A percentile compares a stretch with the other conserved stretches of the same genome.
Conservation (phyloP, 2,888 invertebrate species). For the Platycheirus rosarum region DNA sequence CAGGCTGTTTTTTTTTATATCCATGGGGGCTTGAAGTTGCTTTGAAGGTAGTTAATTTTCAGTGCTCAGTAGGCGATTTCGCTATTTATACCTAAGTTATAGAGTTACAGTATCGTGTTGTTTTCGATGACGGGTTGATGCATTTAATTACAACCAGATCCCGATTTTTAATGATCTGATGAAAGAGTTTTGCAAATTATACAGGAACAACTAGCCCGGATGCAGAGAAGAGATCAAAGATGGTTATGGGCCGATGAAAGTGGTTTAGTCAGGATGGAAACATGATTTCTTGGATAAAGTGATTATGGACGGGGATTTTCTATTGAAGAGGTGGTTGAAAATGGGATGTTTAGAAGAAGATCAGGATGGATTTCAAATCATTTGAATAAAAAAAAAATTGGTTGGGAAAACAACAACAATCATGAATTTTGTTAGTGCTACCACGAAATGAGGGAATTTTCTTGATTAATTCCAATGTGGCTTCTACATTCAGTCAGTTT, state of each 20-base stretch:
- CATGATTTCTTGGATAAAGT: slow-evolving; percentile 1
- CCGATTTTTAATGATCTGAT: slow-evolving; percentile 42
- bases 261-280: neutral
- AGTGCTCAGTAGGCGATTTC: too few species aligned
- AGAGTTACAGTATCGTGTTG: slow-evolving; percentile 13
- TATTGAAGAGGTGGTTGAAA: neutral
- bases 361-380: too few species aligned
- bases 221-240: slow-evolving; percentile 23
- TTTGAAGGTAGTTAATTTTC: too few species aligned
- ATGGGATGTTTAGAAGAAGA: neutral
- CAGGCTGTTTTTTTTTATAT: slow-evolving; percentile 22
- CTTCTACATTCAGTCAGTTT: too few species aligned
- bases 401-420: too few species aligned
- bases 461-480: too few species aligned
- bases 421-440: too few species aligned
- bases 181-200: slow-evolving; percentile 27
- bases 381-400: too few species aligned
- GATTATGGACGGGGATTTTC: slow-evolving; percentile 3
- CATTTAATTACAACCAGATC: slow-evolving; percentile 52
- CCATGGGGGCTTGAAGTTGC: slow-evolving; percentile 2
- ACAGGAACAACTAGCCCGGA: slow-evolving; percentile 4
- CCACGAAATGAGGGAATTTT: too few species aligned
- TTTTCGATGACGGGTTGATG: slow-evolving; percentile 50
- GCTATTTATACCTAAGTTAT: too few species aligned
- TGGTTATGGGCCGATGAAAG: neutral